phyloP scores from a whole-genome alignment of 2,113 vertebrate genomes.

The Polypterus bichir region DNA sequence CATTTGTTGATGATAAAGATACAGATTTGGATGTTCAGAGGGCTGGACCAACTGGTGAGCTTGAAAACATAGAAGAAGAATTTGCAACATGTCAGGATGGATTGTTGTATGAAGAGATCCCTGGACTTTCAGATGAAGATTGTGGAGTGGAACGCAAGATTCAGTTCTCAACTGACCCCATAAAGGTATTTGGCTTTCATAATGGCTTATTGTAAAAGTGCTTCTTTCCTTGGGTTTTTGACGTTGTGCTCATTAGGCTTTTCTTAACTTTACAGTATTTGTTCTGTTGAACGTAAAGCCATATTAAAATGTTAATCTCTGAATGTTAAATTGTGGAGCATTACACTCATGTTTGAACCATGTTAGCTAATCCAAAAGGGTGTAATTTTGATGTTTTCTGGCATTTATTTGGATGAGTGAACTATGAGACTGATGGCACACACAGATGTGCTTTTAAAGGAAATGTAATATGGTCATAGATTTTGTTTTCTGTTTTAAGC shows the following conservation, averaged over 20 bases:
- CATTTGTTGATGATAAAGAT: slow-evolving; percentile 72
- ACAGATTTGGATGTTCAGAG: slow-evolving; percentile 40
- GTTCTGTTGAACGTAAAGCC: neutral
- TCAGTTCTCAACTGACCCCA: slow-evolving; percentile 72
- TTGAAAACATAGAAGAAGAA: slow-evolving; percentile 41
- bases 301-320: neutral
- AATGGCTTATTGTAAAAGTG: too few relatives aligned
- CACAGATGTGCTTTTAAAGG: too few relatives aligned
- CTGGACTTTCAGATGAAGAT: slow-evolving; percentile 76
- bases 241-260: too few relatives aligned
- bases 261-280: neutral
- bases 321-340: neutral
- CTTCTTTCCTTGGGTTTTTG: too few relatives aligned
- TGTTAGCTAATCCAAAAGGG: too few relatives aligned
- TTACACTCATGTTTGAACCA: too few relatives aligned
- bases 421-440: too few relatives aligned
- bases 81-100: slow-evolving; percentile 29
- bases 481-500: too few relatives aligned
- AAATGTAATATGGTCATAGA: too few relatives aligned
- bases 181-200: slow-evolving; percentile 49
- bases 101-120: slow-evolving; percentile 60
- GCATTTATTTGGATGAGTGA: too few relatives aligned
- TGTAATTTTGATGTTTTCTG: too few relatives aligned
- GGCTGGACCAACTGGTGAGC: slow-evolving; percentile 30
- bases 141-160: slow-evolving; percentile 55